Evolutionary conservation across 2,797 vertebrate genomes (phyloP).

Genomic region (Buphagus erythrorhynchus): DNA sequence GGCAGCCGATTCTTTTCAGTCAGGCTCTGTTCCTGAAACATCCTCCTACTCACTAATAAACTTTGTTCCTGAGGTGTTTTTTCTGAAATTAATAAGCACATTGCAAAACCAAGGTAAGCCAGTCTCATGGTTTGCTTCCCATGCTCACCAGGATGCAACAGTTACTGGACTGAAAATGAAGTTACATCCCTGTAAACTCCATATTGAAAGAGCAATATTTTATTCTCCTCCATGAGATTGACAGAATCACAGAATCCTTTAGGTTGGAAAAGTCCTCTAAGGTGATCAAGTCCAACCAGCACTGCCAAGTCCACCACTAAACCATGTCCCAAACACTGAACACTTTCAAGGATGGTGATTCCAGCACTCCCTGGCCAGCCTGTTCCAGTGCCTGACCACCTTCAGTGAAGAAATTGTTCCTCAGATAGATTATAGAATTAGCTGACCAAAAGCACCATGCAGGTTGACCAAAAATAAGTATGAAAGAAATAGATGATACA

Average conservation of each 20-base stretch:
- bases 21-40: constrained; percentile 39
- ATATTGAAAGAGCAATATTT: background rate
- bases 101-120: constrained; percentile 10
- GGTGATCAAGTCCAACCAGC: background rate
- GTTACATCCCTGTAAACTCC: background rate
- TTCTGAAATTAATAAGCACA: constrained; percentile 53
- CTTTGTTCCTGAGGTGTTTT: constrained; percentile 41
- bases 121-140: background rate
- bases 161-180: background rate
- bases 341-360: background rate
- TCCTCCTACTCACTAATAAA: constrained; percentile 67
- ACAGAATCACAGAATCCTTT: background rate
- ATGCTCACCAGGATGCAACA: background rate
- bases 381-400: background rate
- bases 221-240: accelerated
- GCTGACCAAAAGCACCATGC: background rate
- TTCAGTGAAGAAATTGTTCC: background rate
- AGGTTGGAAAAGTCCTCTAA: background rate
- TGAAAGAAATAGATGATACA: background rate
- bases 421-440: background rate
- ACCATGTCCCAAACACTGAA: background rate
- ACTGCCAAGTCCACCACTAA: too few relatives aligned
- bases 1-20: constrained; percentile 69
- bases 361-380: background rate
- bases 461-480: background rate